Base-by-base conservation (phyloP, 2,797 vertebrate species). In the Chrysocyon brachyurus region DNA sequence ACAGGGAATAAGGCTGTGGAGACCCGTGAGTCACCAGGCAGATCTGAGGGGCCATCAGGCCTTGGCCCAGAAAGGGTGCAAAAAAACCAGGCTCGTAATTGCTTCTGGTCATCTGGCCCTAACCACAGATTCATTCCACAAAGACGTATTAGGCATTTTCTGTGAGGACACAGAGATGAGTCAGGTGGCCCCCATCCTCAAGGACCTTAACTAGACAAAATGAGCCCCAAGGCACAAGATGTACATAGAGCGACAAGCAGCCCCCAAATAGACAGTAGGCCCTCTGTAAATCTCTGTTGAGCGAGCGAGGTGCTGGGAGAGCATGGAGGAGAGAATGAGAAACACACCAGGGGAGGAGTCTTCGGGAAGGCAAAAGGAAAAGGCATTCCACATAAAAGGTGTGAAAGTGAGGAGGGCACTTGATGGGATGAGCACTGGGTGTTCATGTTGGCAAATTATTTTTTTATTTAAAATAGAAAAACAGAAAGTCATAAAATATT, bases 161-260 rank as follows among this genome's bases (percentile, higher is more conserved):
- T 31, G 0, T 9, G 72, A 90, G 75, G 72, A n/a, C n/a, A 22
- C 73, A 63, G 5, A 12, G 26, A 24, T 57, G 26, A 56, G 22
- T 52, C 14, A 79, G 40, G 66, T 3, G 19, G 73, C 6, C 22
- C 33, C 52, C 68, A 49, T 78, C 33, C 81, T 66, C 81, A 40
- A 16, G 81, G 91, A 64, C 61, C 73, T 57, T 54, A n/a, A 49
- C 52, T 4, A 40, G 11, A 49, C 59, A 19, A 52, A 2, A 3
- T 36, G 81, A 33, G 49, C 22, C 16, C 24, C 49, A 26, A 66
- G 49, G 68, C 22, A 22, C 49, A 33, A 26, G 31, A 12, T 22
- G 3, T 26, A 1, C 2, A 2, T 7, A 17, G n/a, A 52, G 68
- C 46, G 12, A 2, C 0, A 5, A 49, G 73, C 26, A 1, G 22